Evolutionary conservation across 2,888 invertebrate genomes (phyloP).

Genomic region (Spicauda simplicius): DNA sequence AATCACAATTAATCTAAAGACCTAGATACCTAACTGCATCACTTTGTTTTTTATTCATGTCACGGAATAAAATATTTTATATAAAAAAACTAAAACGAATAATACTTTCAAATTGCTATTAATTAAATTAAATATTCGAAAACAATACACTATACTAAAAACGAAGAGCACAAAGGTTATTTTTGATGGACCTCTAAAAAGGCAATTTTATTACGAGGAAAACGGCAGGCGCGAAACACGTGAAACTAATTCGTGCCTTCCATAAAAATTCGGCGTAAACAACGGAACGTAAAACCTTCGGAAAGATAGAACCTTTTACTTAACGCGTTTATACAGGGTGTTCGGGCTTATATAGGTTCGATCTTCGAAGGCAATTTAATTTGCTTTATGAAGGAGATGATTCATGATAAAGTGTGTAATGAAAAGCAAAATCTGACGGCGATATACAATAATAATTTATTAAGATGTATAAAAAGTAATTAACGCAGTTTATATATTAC

Average conservation of each 20-base stretch:
- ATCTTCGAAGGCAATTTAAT: conserved; percentile 11
- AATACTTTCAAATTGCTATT: neutral
- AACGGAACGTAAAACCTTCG: conserved; percentile 33
- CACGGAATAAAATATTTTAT: too few species aligned
- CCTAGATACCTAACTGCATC: too few species aligned
- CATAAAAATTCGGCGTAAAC: conserved; percentile 38
- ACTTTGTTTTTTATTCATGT: too few species aligned
- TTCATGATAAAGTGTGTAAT: neutral
- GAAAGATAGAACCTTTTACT: conserved; percentile 32
- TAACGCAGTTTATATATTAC: too few species aligned
- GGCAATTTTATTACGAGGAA: conserved; percentile 35
- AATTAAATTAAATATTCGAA: neutral
- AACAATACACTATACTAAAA: conserved; percentile 8
- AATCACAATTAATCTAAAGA: too few species aligned
- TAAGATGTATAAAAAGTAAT: too few species aligned
- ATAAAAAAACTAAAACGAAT: too few species aligned
- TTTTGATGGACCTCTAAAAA: conserved; percentile 35
- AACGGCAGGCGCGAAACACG: conserved; percentile 25
- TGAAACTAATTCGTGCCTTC: conserved; percentile 36
- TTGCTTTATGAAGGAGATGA: neutral
- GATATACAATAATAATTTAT: neutral
- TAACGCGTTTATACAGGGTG: conserved; percentile 27
- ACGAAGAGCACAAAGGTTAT: conserved; percentile 27
- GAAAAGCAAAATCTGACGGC: neutral
- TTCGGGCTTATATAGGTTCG: conserved; percentile 9